phyloP scores from a whole-genome alignment of 2,888 invertebrate genomes.

The Micropterix aruncella region DNA sequence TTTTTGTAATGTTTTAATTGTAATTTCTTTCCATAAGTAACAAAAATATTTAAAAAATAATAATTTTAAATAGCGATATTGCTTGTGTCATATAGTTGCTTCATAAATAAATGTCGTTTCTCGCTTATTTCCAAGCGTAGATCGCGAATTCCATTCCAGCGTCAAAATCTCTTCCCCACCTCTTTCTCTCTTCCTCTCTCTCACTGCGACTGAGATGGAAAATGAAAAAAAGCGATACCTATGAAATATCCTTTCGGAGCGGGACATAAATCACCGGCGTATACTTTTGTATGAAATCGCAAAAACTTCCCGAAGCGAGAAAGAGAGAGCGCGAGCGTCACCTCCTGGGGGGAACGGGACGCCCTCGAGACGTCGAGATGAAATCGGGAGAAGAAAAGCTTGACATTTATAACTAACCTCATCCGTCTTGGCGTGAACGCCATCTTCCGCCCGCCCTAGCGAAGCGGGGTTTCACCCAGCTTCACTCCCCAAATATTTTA shows the following conservation, averaged over 20 bases:
- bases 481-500: too few relatives aligned
- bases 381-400: constrained; percentile 13
- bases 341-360: background rate
- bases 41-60: too few relatives aligned
- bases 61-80: too few relatives aligned
- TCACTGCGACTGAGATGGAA: constrained; percentile 1
- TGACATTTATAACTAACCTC: constrained; percentile 14
- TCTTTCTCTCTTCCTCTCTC: constrained; percentile 6
- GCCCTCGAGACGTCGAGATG: constrained; percentile 5
- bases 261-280: constrained; percentile 16
- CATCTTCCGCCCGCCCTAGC: constrained; percentile 3
- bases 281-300: constrained; percentile 15
- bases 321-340: constrained; percentile 6
- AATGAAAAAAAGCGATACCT: constrained; percentile 9
- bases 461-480: too few relatives aligned
- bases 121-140: too few relatives aligned
- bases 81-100: too few relatives aligned
- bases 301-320: constrained; percentile 11
- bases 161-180: too few relatives aligned
- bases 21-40: too few relatives aligned
- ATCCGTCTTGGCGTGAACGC: constrained; percentile 12
- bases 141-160: too few relatives aligned
- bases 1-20: too few relatives aligned
- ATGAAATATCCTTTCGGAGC: constrained; percentile 12
- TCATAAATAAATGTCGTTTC: too few relatives aligned